Conservation (phyloP, 2,888 invertebrate species). For the Protonemura montana region DNA sequence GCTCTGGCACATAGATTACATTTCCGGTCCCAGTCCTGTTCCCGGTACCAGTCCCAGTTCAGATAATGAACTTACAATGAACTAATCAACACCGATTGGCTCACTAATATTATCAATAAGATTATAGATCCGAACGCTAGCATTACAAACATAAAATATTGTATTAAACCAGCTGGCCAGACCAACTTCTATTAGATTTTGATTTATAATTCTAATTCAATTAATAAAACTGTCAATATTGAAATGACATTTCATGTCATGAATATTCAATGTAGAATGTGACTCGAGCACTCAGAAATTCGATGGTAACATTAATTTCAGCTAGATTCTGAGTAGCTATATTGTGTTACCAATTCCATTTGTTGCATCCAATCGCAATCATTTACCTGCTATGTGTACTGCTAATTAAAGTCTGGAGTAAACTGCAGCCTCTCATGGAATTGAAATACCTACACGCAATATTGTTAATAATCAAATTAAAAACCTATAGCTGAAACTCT, state of each 20-base stretch:
- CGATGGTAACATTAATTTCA: background rate
- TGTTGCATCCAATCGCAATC: background rate
- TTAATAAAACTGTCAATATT: conserved; percentile 7
- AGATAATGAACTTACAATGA: no score
- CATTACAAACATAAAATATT: no score
- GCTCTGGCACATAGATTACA: background rate
- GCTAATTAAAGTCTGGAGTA: background rate
- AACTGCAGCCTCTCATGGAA: background rate
- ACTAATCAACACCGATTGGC: no score
- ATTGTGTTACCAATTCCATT: background rate
- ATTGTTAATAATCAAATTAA: background rate
- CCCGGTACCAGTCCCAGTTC: no score
- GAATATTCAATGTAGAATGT: background rate
- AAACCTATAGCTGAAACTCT: background rate
- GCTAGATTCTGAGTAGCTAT: background rate
- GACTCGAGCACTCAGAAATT: background rate
- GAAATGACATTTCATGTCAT: background rate
- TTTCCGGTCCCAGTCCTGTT: no score
- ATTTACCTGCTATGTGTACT: background rate
- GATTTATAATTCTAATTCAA: background rate
- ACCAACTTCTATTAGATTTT: background rate
- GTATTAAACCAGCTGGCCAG: background rate
- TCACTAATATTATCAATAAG: background rate
- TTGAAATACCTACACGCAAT: background rate
- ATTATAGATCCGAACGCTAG: background rate